Base-by-base conservation (phyloP, 2,797 vertebrate genomes). In the Alcedo atthis region DNA sequence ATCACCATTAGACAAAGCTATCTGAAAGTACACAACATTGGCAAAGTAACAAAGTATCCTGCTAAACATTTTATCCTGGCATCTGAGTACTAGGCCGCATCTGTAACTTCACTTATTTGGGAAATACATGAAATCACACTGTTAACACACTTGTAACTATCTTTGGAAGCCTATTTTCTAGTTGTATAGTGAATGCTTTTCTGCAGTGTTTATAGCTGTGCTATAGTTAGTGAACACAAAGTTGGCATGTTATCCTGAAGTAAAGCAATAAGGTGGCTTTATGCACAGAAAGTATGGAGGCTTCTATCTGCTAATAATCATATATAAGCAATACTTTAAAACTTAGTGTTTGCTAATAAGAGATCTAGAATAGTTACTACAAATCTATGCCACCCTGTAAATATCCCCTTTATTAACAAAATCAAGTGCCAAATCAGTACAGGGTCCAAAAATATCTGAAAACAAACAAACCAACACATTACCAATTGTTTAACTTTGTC, bases 301-400 rank as follows among this genome's bases (percentile, higher is more conserved):
- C 94, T 96, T 95, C 95, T 96, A 97, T 92, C 90, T 87, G 76
- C 97, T 97, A 97, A 91, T 96, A 96, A 93, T 86, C 86, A 93
- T 97, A 97, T 93, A 92, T 68, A 97, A 98, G 97, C 97, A 97
- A 79, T 96, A 96, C 80, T 95, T 97, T 93, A 96, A 92, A 97
- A 97, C 97, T 97, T 98, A 98, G 98, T 98, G 98, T 98, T 98
- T 97, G 96, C 98, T 97, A 97, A 94, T 81, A 96, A 88, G 89
- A 97, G 79, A 96, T 92, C 96, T 97, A 97, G 66, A 96, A 97
- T 93, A 94, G 85, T 96, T 95, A 97, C 94, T 97, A 97, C 77
- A 89, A 87, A 92, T 64, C 87, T 75, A 96, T 63, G 95, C 92
- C 97, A 97, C 96, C 97, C 97, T 96, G 97, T 95, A 96, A 97